Evolutionary conservation across 2,113 vertebrate species (phyloP), one percentile per base, ranked within the genome.

Genomic region (Spilogale gracilis): DNA sequence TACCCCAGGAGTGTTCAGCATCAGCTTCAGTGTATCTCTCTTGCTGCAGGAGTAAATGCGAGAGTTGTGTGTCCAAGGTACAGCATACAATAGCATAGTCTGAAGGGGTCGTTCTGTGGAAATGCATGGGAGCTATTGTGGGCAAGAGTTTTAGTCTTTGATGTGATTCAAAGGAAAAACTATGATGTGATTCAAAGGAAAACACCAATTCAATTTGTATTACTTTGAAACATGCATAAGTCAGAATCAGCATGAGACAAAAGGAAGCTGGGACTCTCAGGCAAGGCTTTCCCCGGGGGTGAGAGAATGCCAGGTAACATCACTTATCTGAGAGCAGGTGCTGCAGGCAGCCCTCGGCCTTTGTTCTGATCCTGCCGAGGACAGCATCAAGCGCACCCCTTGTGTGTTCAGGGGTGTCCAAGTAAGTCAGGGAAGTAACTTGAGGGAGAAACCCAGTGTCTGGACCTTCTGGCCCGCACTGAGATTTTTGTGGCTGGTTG

Each of bases 301-400:
- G 21, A 43, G 78, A 78, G 14, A 17, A 23, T 38, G 7, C 50
- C 27, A 56, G 25, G 25, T 48, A 11, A 11, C 1, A 38, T 30
- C 21, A 18, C 25, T 38, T 17, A 6, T 6, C 13, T n/a, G 30
- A 6, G 11, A 45, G 16, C 14, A 52, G 1, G 1, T 21, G 4
- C 5, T 30, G 21, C 20, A 20, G 5, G 3, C 0, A 5, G 1
- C 1, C 11, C 1, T 0, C 10, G 21, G 1, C 8, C 5, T 58
- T 76, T 7, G n/a, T 9, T 76, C 58, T 48, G 67, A 9, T 5
- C 18, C 43, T 56, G 21, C 27, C n/a, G 32, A 71, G 20, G 16
- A 25, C 1, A 6, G 30, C 9, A 0, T 12, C 52, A 11, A 21
- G 16, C 8, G 0, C 0, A 2, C 23, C 7, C 6, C 20, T 21